Percentiles rank a stretch among this genome's conserved stretches.
Conservation (phyloP, 30 jellyfish, hydroid and myxozoan genomes). For the Turritopsis rubra region DNA sequence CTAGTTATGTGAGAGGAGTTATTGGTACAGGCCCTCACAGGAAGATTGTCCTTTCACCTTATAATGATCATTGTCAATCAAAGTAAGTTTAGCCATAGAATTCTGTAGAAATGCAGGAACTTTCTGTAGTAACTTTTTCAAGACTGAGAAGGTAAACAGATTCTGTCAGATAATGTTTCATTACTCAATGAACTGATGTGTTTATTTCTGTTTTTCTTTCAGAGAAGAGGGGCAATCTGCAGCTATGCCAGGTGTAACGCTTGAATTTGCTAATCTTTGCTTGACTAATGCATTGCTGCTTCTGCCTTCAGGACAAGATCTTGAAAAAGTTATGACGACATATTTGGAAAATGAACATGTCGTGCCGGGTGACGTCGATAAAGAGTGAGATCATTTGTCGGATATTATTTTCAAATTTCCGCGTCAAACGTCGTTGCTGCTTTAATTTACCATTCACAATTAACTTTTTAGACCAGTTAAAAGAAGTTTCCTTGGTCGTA, state of each 20-base stretch:
- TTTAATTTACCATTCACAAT: not conserved
- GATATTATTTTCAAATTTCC: not conserved
- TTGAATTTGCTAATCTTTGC: slow-evolving; percentile 82
- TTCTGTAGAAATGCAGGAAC: no score
- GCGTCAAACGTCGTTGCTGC: not conserved
- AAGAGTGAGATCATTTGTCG: slow-evolving; percentile 14
- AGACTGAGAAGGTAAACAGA: not conserved
- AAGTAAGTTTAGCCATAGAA: not conserved
- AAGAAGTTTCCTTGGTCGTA: slow-evolving; percentile 14
- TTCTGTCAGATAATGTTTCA: not conserved
- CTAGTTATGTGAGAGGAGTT: slow-evolving; percentile 54
- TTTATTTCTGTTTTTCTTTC: slow-evolving; percentile 9
- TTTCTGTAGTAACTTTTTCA: no score
- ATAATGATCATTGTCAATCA: not conserved
- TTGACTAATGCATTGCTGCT: slow-evolving; percentile 73
- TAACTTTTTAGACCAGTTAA: slow-evolving; percentile 7
- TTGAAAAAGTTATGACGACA: slow-evolving; percentile 22
- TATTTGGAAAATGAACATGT: slow-evolving; percentile 3
- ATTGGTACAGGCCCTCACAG: slow-evolving; percentile 76
- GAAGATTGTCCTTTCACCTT: slow-evolving; percentile 69
- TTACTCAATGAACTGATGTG: no score
- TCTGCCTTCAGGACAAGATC: slow-evolving; percentile 38
- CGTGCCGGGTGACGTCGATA: slow-evolving; percentile 12
- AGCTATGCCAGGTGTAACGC: slow-evolving; percentile 81
- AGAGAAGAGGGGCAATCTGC: slow-evolving; percentile 89